A percentile compares a stretch with the other conserved stretches of the same genome.
These are phyloP conservation scores for Heteropelma amictum DNA, from an alignment of 2,888 invertebrate genomes.

Conservation along the genomic window DNA sequence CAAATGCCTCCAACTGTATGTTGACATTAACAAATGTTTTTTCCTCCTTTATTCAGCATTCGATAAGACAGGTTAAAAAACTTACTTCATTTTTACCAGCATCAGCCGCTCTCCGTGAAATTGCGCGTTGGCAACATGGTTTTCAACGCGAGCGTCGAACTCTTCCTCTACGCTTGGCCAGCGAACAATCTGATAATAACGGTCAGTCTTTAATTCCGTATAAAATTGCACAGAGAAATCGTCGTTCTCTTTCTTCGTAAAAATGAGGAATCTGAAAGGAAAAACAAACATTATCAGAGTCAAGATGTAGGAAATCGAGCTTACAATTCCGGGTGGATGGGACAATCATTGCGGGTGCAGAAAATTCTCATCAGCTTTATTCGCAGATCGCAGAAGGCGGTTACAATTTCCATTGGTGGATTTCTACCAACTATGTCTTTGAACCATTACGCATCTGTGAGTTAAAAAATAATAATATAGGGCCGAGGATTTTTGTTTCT, in stretches of 20 bases:
- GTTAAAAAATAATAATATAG: not conserved
- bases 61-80: not conserved
- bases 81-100: slow-evolving; percentile 47
- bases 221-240: not conserved
- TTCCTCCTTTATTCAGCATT: not conserved
- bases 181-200: slow-evolving; percentile 64
- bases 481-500: not conserved
- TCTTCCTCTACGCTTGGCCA: slow-evolving; percentile 67
- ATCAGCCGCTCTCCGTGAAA: slow-evolving; percentile 60
- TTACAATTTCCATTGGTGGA: slow-evolving; percentile 32
- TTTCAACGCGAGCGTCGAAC: slow-evolving; percentile 62
- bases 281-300: slow-evolving; percentile 25
- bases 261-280: not conserved
- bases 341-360: slow-evolving; percentile 48
- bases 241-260: not conserved
- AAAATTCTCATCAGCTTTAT: slow-evolving; percentile 43
- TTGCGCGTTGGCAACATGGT: slow-evolving; percentile 57
- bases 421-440: slow-evolving; percentile 49
- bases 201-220: slow-evolving; percentile 51
- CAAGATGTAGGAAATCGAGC: slow-evolving; percentile 44
- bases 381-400: slow-evolving; percentile 35
- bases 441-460: slow-evolving; percentile 47
- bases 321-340: slow-evolving; percentile 58
- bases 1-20: not conserved
- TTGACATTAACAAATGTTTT: not conserved